Evolutionary conservation across 1,140 invertebrate species (phyloP).

Genomic region (Drosophila baimaii): DNA sequence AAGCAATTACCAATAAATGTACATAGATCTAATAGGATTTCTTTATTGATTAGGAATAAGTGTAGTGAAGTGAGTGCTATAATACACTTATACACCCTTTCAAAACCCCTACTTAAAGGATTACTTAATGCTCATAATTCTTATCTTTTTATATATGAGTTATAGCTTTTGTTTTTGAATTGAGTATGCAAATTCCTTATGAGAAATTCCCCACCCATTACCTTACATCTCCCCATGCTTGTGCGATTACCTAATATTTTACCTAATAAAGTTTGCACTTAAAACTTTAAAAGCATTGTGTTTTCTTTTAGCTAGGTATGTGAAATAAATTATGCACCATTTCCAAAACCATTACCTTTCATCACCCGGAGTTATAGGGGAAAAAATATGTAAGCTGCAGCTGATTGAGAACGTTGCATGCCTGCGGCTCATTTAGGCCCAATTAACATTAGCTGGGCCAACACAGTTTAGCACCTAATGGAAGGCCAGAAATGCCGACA

Average conservation of each 20-base stretch:
- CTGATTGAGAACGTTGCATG: constrained; percentile 56
- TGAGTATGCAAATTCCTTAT: constrained; percentile 3
- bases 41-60: background rate
- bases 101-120: background rate
- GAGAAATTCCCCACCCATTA: background rate
- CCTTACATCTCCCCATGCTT: background rate
- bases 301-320: background rate
- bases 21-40: background rate
- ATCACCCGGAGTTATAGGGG: constrained; percentile 10
- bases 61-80: too few relatives aligned
- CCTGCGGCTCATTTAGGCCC: constrained; percentile 38
- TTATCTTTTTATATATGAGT: background rate
- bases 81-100: too few relatives aligned
- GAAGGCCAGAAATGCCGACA: constrained; percentile 27
- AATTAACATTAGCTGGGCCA: constrained; percentile 46
- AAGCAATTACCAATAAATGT: background rate
- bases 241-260: constrained; percentile 5
- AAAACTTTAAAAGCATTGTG: constrained; percentile 10
- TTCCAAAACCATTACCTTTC: constrained; percentile 21
- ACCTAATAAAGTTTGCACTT: background rate
- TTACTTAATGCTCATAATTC: background rate
- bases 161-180: background rate
- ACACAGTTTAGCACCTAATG: constrained; percentile 68
- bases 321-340: constrained; percentile 12
- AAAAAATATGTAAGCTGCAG: background rate